These are phyloP conservation scores for Aradophagus sp. DNA, from an alignment of 1,140 invertebrate genomes.

Conservation along the genomic window DNA sequence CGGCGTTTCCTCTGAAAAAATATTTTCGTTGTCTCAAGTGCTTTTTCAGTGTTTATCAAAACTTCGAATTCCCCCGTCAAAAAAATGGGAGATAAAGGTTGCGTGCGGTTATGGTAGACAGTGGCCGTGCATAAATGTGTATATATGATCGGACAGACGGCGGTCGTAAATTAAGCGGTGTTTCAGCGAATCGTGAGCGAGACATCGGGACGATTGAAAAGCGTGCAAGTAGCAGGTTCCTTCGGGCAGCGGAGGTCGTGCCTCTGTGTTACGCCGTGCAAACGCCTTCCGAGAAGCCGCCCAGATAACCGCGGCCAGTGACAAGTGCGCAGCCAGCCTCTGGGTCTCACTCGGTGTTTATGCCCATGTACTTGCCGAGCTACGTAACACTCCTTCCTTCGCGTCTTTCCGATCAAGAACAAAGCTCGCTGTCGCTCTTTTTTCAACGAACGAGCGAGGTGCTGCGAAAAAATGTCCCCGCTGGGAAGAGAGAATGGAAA, in stretches of 20 bases:
- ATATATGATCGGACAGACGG: slow-evolving; percentile 36
- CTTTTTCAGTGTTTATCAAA: no score
- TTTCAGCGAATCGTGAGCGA: slow-evolving; percentile 69
- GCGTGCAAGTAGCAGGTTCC: slow-evolving; percentile 53
- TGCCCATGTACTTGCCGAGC: slow-evolving; percentile 28
- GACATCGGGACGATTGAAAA: slow-evolving; percentile 61
- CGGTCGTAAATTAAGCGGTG: slow-evolving; percentile 60
- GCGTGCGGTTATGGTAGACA: slow-evolving; percentile 24
- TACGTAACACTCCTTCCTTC: not conserved
- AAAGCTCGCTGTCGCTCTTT: no score
- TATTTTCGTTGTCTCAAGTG: no score
- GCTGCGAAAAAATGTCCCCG: no score
- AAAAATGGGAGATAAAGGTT: no score
- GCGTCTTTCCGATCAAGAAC: no score
- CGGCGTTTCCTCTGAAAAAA: no score
- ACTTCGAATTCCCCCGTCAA: no score
- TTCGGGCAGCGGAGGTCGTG: slow-evolving; percentile 58
- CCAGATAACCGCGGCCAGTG: slow-evolving; percentile 62
- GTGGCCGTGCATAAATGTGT: not conserved
- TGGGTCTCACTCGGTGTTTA: slow-evolving; percentile 22
- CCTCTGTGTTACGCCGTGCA: slow-evolving; percentile 54
- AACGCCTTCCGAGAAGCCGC: slow-evolving; percentile 64
- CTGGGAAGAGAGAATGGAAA: no score
- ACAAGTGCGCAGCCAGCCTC: slow-evolving; percentile 65
- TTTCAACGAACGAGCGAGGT: no score